Evolutionary conservation across 1,140 invertebrate genomes (phyloP).

Genomic region (Drosophila subpulchrella): DNA sequence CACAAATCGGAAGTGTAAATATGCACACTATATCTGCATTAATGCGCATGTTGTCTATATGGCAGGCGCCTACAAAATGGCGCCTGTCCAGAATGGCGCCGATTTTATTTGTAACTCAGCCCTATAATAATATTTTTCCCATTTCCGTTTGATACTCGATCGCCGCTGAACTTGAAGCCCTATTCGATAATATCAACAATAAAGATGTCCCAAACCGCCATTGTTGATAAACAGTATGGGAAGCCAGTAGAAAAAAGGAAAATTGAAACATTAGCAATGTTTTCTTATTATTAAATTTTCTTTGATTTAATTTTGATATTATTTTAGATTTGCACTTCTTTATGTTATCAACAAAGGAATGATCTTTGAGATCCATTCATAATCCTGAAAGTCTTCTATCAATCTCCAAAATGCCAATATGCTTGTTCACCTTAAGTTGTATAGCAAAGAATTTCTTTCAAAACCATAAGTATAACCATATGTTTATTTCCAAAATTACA

Average conservation of each 20-base stretch:
- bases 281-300: not conserved
- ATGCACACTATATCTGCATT: not conserved
- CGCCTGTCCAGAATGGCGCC: constrained; percentile 7
- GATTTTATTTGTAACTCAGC: constrained; percentile 2
- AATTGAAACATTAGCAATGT: not conserved
- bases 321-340: no score
- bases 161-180: constrained; percentile 3
- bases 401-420: no score
- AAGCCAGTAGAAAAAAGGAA: not conserved
- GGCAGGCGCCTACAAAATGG: constrained; percentile 37
- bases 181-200: not conserved
- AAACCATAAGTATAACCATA: no score
- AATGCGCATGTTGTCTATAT: not conserved
- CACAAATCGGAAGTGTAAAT: constrained; percentile 19
- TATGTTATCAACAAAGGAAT: no score
- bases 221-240: constrained; percentile 14
- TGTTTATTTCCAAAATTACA: no score
- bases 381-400: no score
- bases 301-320: no score
- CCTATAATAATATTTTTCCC: constrained; percentile 23
- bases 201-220: not conserved
- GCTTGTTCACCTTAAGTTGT: no score
- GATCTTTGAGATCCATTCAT: no score
- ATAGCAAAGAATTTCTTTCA: no score
- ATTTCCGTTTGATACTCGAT: constrained; percentile 7